Evolutionary conservation across 2,888 invertebrate genomes (phyloP).

Genomic region (Lottia scabra): DNA sequence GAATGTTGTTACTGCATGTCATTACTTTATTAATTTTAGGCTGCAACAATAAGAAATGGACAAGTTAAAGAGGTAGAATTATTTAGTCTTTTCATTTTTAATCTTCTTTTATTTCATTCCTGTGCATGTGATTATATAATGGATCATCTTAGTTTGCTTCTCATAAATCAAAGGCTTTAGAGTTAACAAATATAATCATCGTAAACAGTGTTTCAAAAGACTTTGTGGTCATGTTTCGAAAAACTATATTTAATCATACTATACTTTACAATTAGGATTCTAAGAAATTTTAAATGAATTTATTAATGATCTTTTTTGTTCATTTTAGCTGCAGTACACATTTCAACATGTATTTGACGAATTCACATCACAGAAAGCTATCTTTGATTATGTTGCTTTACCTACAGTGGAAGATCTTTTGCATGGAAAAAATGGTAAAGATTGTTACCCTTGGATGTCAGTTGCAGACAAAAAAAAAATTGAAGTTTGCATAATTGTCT

Average conservation of each 20-base stretch:
- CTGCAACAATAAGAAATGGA: constrained; percentile 44
- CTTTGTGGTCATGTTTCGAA: no score
- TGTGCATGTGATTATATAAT: no score
- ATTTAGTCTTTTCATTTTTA: background rate
- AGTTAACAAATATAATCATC: no score
- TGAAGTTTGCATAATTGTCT: background rate
- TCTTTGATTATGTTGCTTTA: constrained; percentile 86
- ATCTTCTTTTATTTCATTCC: no score
- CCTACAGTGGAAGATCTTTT: constrained; percentile 87
- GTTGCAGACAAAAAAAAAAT: no score
- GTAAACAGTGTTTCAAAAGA: no score
- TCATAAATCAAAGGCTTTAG: no score
- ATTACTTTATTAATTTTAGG: constrained; percentile 19
- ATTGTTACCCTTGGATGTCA: background rate
- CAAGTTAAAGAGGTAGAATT: constrained; percentile 50
- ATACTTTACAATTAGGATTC: no score
- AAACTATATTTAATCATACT: no score
- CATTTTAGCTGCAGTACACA: constrained; percentile 73
- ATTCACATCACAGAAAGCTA: constrained; percentile 81
- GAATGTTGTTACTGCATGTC: background rate
- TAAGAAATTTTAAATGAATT: background rate
- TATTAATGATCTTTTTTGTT: background rate
- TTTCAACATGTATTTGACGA: constrained; percentile 86
- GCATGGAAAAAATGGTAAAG: constrained; percentile 84
- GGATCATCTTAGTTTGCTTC: no score